These are phyloP conservation scores for Aspidoscelis tigris DNA, from an alignment of 2,113 vertebrate genomes.

Conservation along the genomic window DNA sequence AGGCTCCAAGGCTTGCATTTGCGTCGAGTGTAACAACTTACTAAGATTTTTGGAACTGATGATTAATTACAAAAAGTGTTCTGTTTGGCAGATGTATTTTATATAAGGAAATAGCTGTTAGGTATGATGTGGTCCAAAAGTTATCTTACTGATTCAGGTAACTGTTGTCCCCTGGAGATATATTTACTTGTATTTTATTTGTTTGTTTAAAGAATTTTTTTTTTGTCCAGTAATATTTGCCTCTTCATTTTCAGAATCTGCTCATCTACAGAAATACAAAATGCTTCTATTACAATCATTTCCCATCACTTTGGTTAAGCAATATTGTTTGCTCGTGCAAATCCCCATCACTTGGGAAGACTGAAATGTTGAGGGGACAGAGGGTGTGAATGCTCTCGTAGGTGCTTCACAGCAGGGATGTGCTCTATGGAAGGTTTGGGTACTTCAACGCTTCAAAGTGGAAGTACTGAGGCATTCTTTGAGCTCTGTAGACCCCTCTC, in stretches of 20 bases:
- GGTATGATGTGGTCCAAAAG: neutral
- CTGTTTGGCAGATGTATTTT: neutral
- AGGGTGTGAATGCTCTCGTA: too few relatives aligned
- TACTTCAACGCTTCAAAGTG: too few relatives aligned
- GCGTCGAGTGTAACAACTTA: neutral
- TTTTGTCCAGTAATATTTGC: constrained; percentile 1
- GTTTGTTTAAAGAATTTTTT: neutral
- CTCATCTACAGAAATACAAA: neutral
- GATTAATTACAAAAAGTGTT: neutral
- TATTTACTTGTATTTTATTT: neutral
- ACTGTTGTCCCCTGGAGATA: constrained; percentile 1
- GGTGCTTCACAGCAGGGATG: too few relatives aligned
- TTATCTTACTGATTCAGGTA: constrained; percentile 18
- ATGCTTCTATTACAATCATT: neutral
- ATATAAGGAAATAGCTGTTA: neutral
- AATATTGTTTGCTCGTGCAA: neutral
- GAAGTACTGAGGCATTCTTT: too few relatives aligned
- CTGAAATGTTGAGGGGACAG: too few relatives aligned
- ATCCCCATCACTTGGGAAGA: too few relatives aligned
- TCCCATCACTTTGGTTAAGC: neutral
- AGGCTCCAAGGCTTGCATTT: neutral
- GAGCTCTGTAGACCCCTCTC: too few relatives aligned
- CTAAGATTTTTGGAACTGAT: neutral
- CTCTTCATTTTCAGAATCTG: constrained; percentile 4
- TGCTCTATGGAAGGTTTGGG: too few relatives aligned